Evolutionary conservation across 2,888 invertebrate species (phyloP), one percentile per base, ranked within the genome.

Genomic region (Biston stratarius): DNA sequence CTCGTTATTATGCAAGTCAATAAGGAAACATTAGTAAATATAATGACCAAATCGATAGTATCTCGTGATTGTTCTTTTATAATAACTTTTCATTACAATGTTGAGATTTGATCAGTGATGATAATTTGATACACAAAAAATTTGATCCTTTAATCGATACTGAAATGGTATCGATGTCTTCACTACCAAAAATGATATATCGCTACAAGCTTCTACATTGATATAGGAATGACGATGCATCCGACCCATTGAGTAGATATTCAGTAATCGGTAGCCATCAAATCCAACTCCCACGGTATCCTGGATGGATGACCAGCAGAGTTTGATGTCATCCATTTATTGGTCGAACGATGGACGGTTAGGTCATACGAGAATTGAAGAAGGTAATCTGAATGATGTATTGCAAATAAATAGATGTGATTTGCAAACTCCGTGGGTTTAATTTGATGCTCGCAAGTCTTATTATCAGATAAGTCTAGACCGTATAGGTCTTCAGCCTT

Each of bases 311-410:
- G 45, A 45, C 57, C 57, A 57, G 56, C 44, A 14, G 45, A 34
- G 42, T 55, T 65, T 56, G 61, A 66, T 66, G 65, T 66, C 65
- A 66, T 61, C 34, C 61, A 61, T 61, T 48, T 55, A 55, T 61
- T 60, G 60, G 15, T 7, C n/a, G 34, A 58, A 6, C 38, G 47
- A 58, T 58, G 58, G 58, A 45, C 45, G 15, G 34, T 55, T 55
- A 56, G 49, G 11, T 63, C 56, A 63, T 56, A 7, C 61, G 12
- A 51, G 51, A 44, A 40, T 62, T 36, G 5, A 61, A 14, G 5
- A 52, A n/a, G 34, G 7, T 34, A 14, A 44, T 75, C 78, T 73
- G 74, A 56, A 42, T 42, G 40, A 52, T 52, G 1, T 38, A 38
- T 14, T 36, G 0, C 12, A 49, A 33, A 52, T 51, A 51, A 11